Conservation (phyloP, 2,888 invertebrate genomes). For the Trichacis sp. region DNA sequence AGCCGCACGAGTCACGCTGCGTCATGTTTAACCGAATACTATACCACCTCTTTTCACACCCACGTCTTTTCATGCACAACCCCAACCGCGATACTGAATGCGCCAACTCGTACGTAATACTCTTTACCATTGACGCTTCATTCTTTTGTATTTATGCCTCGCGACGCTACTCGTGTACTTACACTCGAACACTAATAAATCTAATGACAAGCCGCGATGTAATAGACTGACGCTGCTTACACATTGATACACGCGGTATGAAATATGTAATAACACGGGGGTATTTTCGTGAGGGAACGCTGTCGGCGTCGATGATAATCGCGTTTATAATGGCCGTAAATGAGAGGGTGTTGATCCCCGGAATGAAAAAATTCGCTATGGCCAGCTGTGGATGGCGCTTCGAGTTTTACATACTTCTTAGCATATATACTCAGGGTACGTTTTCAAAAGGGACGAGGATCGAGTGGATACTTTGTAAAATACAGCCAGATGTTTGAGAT, state of each 20-base stretch:
- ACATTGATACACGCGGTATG: slow-evolving; percentile 27
- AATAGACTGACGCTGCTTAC: slow-evolving; percentile 10
- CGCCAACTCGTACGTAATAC: slow-evolving; percentile 9
- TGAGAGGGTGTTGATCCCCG: slow-evolving; percentile 48
- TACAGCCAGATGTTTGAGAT: no score
- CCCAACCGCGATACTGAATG: slow-evolving; percentile 24
- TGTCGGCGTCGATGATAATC: slow-evolving; percentile 36
- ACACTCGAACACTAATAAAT: slow-evolving; percentile 40
- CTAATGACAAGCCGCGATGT: slow-evolving; percentile 27
- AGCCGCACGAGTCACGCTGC: slow-evolving; percentile 60
- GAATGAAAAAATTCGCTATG: slow-evolving; percentile 62
- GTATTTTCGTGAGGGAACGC: no score
- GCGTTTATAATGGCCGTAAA: slow-evolving; percentile 36
- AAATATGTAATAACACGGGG: slow-evolving; percentile 38
- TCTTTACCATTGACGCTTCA: slow-evolving; percentile 7
- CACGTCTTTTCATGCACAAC: slow-evolving; percentile 28
- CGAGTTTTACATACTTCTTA: slow-evolving; percentile 31
- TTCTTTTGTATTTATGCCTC: slow-evolving; percentile 41
- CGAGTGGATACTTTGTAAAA: no score
- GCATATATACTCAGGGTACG: no score
- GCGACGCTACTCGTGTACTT: slow-evolving; percentile 32
- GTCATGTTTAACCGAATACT: slow-evolving; percentile 52
- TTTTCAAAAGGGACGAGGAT: no score
- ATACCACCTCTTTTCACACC: slow-evolving; percentile 28
- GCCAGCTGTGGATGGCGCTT: slow-evolving; percentile 60